Conservation (phyloP, 2,797 vertebrate genomes). For the Rhynchonycteris naso region DNA sequence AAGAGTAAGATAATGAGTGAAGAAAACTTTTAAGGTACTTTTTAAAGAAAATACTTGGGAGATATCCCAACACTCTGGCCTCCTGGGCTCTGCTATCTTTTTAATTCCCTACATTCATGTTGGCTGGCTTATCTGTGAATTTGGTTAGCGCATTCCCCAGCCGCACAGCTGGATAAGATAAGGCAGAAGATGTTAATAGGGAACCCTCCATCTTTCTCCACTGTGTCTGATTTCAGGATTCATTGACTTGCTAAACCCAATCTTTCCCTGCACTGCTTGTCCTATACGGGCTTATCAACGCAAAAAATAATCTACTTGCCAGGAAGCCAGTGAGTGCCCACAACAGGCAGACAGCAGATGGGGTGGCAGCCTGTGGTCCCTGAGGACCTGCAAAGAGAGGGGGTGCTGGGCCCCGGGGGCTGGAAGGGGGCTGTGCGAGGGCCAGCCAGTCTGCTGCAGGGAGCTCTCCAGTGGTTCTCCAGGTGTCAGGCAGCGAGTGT, state of each 20-base stretch:
- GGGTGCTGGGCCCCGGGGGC: accelerated
- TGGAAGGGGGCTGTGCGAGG: background rate
- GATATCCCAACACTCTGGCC: slow-evolving; percentile 48
- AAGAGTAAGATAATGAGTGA: slow-evolving; percentile 10
- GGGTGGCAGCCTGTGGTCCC: background rate
- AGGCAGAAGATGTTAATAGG: slow-evolving; percentile 74
- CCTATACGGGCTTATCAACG: slow-evolving; percentile 62
- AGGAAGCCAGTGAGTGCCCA: slow-evolving; percentile 18
- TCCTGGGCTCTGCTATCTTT: slow-evolving; percentile 75
- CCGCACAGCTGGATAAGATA: slow-evolving; percentile 66
- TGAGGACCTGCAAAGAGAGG: background rate
- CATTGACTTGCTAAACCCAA: slow-evolving; percentile 76
- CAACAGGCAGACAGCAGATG: background rate
- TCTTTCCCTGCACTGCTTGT: slow-evolving; percentile 44
- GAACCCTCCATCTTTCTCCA: slow-evolving; percentile 65
- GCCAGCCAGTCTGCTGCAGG: background rate
- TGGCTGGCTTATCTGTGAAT: slow-evolving; percentile 77
- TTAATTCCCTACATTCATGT: slow-evolving; percentile 73
- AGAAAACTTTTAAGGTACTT: slow-evolving; percentile 65
- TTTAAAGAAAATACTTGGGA: slow-evolving; percentile 69
- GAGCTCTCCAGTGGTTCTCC: background rate
- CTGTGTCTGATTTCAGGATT: slow-evolving; percentile 74
- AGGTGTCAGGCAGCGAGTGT: background rate
- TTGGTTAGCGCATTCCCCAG: slow-evolving; percentile 76
- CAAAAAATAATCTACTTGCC: slow-evolving; percentile 54